These are phyloP conservation scores for Microtus pennsylvanicus DNA, from an alignment of 2,113 vertebrate species.

Conservation along the genomic window DNA sequence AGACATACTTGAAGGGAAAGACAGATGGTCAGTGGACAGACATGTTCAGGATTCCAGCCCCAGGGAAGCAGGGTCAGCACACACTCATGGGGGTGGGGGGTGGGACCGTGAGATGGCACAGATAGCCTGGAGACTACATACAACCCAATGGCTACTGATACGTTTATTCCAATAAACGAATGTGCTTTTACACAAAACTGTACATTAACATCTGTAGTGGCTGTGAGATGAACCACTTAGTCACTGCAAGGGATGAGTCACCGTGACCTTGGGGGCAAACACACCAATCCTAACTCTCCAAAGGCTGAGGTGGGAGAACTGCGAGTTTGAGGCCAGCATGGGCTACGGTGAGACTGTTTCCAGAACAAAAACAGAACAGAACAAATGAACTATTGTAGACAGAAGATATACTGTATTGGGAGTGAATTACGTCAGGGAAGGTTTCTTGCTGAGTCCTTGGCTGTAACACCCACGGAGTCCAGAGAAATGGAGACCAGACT, in stretches of 20 bases:
- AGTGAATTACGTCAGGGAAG: not conserved
- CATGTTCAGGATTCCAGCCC: not conserved
- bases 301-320: not conserved
- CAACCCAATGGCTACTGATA: not conserved
- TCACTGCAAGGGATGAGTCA: not conserved
- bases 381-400: not conserved
- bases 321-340: not conserved
- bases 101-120: not conserved
- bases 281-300: not conserved
- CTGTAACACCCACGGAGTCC: not conserved
- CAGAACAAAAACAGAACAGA: not conserved
- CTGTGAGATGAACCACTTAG: not conserved
- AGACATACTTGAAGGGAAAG: not conserved
- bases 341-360: not conserved
- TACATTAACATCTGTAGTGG: not conserved
- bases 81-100: too few species aligned
- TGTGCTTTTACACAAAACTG: not conserved
- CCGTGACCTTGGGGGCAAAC: too few species aligned
- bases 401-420: not conserved
- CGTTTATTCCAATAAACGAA: not conserved
- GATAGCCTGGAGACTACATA: not conserved
- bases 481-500: not conserved
- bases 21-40: not conserved
- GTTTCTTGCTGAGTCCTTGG: not conserved
- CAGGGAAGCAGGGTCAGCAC: not conserved